Evolutionary conservation across 2,113 vertebrate species (phyloP), one percentile per base, ranked within the genome.

Genomic region (Progne subis): DNA sequence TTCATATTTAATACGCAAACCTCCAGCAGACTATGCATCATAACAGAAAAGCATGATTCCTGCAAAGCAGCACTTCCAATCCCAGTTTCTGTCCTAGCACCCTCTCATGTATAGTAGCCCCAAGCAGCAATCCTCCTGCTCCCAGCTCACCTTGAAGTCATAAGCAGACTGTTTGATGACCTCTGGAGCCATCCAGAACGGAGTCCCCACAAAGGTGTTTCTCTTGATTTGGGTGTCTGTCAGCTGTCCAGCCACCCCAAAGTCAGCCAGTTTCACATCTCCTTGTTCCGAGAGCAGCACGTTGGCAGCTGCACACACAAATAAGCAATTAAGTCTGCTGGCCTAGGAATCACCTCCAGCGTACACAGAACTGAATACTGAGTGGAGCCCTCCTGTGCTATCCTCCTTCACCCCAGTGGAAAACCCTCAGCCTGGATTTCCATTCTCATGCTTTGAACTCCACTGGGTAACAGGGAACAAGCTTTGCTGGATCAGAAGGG

Each of bases 111-210:
- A 28, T 0, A 46, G 59, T 0, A 65, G 50, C 20, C 52, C 20
- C 39, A 59, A 64, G 55, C 0, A 80, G 43, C 23, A 34, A 65
- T 14, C 50, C 65, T 68, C 16, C 43, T 72, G 80, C 68, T 59
- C 56, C 71, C 41, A 16, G 34, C 98, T 98, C 96, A 99, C 99
- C 98, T 99, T 99, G 94, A 99, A 99, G 97, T 99, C 99, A 6
- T 99, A 99, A 39, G 99, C 99, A 3, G 99, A 99, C 98, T 99
- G 99, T 95, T 99, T 99, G 97, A 99, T 99, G 93, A 99, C 99
- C 95, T 99, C 99, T 1, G 99, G 99, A 7, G 99, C 99, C 99
- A 99, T 99, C 99, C 99, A 99, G 98, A 99, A 99, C 1, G 99
- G 99, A 14, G 99, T 99, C 44, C 99, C 99, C 7, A 99, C 99